A percentile compares a stretch with the other conserved stretches of the same genome.
These are phyloP conservation scores for Philopedon plagiatum DNA, from an alignment of 2,888 invertebrate species.

Conservation along the genomic window DNA sequence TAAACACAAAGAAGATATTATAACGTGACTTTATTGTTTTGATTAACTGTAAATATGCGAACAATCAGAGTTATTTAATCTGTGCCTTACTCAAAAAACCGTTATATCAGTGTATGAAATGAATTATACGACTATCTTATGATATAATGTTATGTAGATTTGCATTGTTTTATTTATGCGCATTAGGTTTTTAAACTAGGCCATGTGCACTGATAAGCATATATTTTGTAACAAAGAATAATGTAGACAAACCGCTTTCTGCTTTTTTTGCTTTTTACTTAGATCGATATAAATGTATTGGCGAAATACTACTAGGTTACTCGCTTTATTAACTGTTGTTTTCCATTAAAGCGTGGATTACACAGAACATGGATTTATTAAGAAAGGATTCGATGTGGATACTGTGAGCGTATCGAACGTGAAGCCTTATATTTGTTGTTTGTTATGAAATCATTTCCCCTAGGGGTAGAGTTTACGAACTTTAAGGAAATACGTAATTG, in stretches of 20 bases:
- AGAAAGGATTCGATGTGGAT: too few relatives aligned
- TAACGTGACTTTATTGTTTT: slow-evolving; percentile 7
- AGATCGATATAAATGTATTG: too few relatives aligned
- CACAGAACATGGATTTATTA: too few relatives aligned
- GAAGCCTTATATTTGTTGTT: too few relatives aligned
- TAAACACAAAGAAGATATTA: background rate
- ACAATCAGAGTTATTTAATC: slow-evolving; percentile 34
- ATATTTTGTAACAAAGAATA: background rate
- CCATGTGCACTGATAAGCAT: background rate
- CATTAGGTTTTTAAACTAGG: background rate
- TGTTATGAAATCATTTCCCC: too few relatives aligned
- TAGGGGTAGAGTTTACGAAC: too few relatives aligned
- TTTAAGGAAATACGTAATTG: too few relatives aligned
- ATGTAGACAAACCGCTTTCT: background rate
- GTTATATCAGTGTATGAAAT: slow-evolving; percentile 15
- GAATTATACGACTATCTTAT: slow-evolving; percentile 18
- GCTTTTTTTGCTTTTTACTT: too few relatives aligned
- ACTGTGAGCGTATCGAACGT: too few relatives aligned
- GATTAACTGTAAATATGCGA: slow-evolving; percentile 27
- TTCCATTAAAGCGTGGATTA: too few relatives aligned
- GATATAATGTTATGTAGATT: slow-evolving; percentile 32
- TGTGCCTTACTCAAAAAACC: slow-evolving; percentile 32
- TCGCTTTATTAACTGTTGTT: too few relatives aligned
- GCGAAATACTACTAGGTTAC: too few relatives aligned
- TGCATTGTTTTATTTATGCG: slow-evolving; percentile 1